Conservation (phyloP, 2,113 vertebrate genomes). For the Budorcas taxicolor region DNA sequence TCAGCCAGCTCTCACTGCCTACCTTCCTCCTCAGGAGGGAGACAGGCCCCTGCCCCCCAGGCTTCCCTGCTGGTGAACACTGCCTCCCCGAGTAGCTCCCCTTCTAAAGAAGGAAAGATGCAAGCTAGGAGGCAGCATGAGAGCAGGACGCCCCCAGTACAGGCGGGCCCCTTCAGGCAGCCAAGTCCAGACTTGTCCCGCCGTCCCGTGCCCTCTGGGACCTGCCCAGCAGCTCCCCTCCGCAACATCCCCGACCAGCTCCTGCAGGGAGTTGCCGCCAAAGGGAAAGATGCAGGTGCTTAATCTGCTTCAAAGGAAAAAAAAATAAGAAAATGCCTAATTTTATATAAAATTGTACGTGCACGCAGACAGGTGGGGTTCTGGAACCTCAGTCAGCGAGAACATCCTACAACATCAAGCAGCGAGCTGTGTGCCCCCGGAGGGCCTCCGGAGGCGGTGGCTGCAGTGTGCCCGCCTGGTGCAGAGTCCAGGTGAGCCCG, state of each 20-base stretch:
- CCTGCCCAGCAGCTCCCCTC: too few relatives aligned
- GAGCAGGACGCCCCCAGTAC: too few relatives aligned
- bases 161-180: not conserved
- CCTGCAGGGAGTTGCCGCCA: not conserved
- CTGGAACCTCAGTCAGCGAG: not conserved
- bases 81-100: not conserved
- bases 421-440: accelerated
- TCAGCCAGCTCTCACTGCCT: accelerated
- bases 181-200: accelerated
- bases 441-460: not conserved
- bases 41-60: too few relatives aligned
- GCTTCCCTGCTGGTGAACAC: not conserved
- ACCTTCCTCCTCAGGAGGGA: accelerated
- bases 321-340: not conserved
- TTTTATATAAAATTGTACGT: not conserved
- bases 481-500: not conserved
- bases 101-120: not conserved
- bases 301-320: not conserved
- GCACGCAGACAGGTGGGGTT: not conserved
- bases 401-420: not conserved
- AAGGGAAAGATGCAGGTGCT: not conserved
- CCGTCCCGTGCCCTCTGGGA: accelerated
- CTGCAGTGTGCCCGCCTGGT: not conserved
- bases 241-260: not conserved
- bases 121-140: not conserved